These are phyloP conservation scores for Arctocebus calabarensis DNA, from an alignment of 2,797 vertebrate genomes.

Conservation along the genomic window DNA sequence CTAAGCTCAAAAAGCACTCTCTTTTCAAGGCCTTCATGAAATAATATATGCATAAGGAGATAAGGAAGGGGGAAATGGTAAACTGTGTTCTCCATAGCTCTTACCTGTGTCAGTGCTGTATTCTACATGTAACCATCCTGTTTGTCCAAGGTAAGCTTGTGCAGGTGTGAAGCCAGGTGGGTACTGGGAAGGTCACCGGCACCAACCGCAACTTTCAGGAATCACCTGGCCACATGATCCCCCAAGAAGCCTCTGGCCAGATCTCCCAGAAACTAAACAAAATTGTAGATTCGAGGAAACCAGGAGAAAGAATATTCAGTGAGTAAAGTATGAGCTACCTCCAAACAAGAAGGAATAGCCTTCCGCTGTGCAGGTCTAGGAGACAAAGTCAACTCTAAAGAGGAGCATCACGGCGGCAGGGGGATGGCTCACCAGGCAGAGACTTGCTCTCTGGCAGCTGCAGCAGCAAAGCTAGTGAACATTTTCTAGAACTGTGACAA, in stretches of 20 bases:
- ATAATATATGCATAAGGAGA: not conserved
- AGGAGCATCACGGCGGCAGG: accelerated
- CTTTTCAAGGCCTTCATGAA: not conserved
- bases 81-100: not conserved
- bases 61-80: not conserved
- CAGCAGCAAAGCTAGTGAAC: not conserved
- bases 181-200: not conserved
- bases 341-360: not conserved
- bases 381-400: not conserved
- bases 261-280: not conserved
- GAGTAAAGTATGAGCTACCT: not conserved
- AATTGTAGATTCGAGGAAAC: not conserved
- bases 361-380: not conserved
- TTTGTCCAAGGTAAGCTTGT: not conserved
- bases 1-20: not conserved
- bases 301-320: not conserved
- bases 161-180: not conserved
- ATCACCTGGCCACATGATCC: not conserved
- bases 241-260: not conserved
- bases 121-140: too few relatives aligned
- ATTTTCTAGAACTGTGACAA: not conserved
- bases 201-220: not conserved
- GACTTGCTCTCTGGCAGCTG: not conserved
- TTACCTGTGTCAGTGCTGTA: not conserved
- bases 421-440: not conserved